Percentiles rank a stretch among this genome's conserved stretches.
These are phyloP conservation scores for Matsumyia berberina DNA, from an alignment of 2,888 invertebrate genomes.

Conservation along the genomic window DNA sequence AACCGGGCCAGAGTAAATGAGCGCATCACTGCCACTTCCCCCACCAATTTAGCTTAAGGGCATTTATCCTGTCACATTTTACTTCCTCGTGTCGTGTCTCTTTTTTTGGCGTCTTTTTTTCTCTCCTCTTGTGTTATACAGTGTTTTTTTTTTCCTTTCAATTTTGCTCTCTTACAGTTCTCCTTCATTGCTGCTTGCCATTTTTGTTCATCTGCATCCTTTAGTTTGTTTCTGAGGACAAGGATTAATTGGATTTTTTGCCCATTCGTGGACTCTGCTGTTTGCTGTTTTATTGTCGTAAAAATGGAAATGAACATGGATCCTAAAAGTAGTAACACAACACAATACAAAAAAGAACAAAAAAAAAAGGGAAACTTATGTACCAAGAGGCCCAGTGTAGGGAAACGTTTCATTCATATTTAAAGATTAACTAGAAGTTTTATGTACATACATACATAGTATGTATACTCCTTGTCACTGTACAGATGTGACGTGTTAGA, in stretches of 20 bases:
- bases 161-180: conserved; percentile 31
- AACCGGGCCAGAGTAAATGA: conserved; percentile 49
- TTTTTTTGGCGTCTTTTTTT: conserved; percentile 14
- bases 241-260: conserved; percentile 72
- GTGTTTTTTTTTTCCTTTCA: conserved; percentile 26
- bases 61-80: conserved; percentile 72
- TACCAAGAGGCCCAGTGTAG: conserved; percentile 25
- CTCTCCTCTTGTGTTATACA: conserved; percentile 14
- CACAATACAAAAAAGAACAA: conserved; percentile 11
- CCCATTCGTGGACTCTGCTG: conserved; percentile 42
- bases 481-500: conserved; percentile 10
- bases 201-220: conserved; percentile 69
- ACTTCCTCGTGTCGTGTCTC: conserved; percentile 62
- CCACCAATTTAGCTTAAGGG: conserved; percentile 62
- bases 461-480: conserved; percentile 15
- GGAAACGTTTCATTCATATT: conserved; percentile 62
- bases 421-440: conserved; percentile 55
- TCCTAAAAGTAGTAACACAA: conserved; percentile 44
- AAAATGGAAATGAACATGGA: conserved; percentile 60
- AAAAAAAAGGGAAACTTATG: conserved; percentile 9
- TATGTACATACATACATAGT: too few relatives aligned
- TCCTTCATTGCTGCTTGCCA: conserved; percentile 46
- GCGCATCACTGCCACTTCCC: conserved; percentile 55
- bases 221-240: conserved; percentile 65
- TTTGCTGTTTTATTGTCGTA: conserved; percentile 63